These are phyloP conservation scores for Eueides isabella DNA, from an alignment of 1,140 invertebrate species.

Conservation along the genomic window DNA sequence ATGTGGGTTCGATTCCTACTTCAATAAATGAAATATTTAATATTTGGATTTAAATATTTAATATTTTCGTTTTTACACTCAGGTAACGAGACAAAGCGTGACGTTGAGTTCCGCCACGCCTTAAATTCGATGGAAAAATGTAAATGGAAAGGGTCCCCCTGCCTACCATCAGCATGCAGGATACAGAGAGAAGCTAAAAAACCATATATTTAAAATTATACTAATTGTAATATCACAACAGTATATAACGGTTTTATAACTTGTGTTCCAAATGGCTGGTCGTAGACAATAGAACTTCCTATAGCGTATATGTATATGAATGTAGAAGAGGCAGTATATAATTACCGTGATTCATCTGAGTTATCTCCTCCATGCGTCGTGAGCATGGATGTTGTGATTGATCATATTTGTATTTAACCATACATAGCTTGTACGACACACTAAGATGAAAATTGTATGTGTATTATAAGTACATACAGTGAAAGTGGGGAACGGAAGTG, in stretches of 20 bases:
- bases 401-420: neutral
- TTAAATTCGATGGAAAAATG: too few relatives aligned
- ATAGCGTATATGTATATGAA: constrained; percentile 11
- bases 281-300: constrained; percentile 40
- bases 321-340: constrained; percentile 20
- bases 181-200: neutral
- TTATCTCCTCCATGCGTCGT: neutral
- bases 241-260: constrained; percentile 4
- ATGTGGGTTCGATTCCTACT: too few relatives aligned
- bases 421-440: neutral
- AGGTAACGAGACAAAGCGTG: too few relatives aligned
- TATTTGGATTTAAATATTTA: too few relatives aligned
- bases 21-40: too few relatives aligned
- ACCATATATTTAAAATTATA: constrained; percentile 3
- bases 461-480: too few relatives aligned
- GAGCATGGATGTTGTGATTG: neutral
- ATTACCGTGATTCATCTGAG: constrained; percentile 36
- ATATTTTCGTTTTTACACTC: too few relatives aligned
- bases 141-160: too few relatives aligned
- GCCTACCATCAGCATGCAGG: neutral
- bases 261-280: constrained; percentile 41
- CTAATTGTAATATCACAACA: neutral
- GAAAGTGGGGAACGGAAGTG: too few relatives aligned
- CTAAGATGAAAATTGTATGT: too few relatives aligned
- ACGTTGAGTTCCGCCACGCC: too few relatives aligned